Evolutionary conservation across 2,888 invertebrate species (phyloP).

Genomic region (Andrena haemorrhoa): DNA sequence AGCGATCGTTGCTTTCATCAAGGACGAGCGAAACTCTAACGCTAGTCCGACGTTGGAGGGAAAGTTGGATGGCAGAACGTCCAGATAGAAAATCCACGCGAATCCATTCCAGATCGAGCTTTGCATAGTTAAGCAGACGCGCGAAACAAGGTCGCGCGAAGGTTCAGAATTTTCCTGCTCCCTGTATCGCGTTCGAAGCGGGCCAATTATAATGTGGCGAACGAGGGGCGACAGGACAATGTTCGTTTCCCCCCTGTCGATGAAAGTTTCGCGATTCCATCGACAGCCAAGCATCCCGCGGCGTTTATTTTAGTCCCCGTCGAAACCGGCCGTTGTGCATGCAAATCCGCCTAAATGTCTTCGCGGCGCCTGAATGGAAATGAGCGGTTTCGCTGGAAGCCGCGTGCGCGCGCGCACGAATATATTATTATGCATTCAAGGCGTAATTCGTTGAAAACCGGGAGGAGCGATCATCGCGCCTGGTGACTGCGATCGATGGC

Average conservation of each 20-base stretch:
- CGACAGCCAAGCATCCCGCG: constrained; percentile 11
- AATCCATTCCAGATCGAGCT: constrained; percentile 35
- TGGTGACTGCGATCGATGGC: constrained; percentile 68
- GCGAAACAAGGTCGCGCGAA: constrained; percentile 8
- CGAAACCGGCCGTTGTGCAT: constrained; percentile 75
- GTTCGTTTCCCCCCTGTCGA: constrained; percentile 1
- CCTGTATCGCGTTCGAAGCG: neutral
- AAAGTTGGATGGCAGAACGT: too few relatives aligned
- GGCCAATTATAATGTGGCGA: neutral
- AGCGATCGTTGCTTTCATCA: neutral
- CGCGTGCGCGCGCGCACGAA: constrained; percentile 63
- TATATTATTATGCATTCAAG: constrained; percentile 78
- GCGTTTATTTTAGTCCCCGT: constrained; percentile 74
- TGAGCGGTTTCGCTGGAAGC: constrained; percentile 69
- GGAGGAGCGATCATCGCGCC: constrained; percentile 70
- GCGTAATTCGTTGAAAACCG: constrained; percentile 76
- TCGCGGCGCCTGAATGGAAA: constrained; percentile 75
- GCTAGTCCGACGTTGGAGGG: neutral
- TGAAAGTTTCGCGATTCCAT: constrained; percentile 41
- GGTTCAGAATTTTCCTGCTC: neutral
- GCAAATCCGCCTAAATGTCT: constrained; percentile 81
- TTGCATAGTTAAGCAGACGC: constrained; percentile 77
- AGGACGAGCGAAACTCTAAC: constrained; percentile 1
- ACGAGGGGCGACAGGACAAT: neutral
- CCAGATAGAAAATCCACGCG: neutral